Evolutionary conservation across 2,113 vertebrate species (phyloP).

Genomic region (Prunella fulvescens): DNA sequence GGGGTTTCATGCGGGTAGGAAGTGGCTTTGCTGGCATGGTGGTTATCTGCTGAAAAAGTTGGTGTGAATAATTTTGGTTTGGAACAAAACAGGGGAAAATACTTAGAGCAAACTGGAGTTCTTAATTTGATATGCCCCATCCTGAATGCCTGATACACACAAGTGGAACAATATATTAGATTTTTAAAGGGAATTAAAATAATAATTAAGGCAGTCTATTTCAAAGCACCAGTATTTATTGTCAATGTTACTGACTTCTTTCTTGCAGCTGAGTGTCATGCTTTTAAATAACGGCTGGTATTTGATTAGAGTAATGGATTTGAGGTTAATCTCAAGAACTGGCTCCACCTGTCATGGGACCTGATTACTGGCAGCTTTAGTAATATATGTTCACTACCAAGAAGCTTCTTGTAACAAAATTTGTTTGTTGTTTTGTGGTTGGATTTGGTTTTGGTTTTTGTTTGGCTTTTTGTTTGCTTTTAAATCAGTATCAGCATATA

Average conservation of each 20-base stretch:
- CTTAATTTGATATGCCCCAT: neutral
- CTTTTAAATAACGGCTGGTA: neutral
- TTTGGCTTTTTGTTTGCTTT: neutral
- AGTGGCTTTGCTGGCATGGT: neutral
- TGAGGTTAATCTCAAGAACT: neutral
- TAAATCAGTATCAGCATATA: neutral
- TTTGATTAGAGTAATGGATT: conserved; percentile 2
- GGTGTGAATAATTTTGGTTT: neutral
- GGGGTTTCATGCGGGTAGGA: neutral
- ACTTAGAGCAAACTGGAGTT: neutral
- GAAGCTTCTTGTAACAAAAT: neutral
- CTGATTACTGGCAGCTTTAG: neutral
- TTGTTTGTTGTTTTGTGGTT: neutral
- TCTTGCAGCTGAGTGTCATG: neutral
- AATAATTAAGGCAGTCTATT: neutral
- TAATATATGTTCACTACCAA: neutral
- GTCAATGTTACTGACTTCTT: neutral
- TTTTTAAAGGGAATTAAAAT: neutral
- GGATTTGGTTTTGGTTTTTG: neutral
- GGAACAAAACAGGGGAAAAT: neutral
- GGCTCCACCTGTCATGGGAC: neutral
- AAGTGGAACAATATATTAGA: neutral
- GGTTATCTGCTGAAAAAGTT: neutral
- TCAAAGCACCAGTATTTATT: neutral
- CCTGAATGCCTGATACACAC: neutral